Percentiles rank a stretch among this genome's conserved stretches.
Evolutionary conservation across 2,113 vertebrate genomes (phyloP).

Genomic region (Halcyon senegalensis): DNA sequence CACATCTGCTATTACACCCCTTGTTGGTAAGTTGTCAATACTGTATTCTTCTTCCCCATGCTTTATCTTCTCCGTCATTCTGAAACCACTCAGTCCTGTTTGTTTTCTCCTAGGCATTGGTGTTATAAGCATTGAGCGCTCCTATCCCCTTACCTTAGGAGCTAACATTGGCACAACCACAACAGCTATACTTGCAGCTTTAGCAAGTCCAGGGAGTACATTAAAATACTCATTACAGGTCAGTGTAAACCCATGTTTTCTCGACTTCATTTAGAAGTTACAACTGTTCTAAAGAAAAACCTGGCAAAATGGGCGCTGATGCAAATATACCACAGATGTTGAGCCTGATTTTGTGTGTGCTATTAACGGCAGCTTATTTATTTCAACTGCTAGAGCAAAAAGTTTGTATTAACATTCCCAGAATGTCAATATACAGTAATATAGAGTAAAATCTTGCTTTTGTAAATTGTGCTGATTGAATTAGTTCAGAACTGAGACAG

Average conservation of each 20-base stretch:
- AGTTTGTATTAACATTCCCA: neutral
- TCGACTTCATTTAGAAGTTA: neutral
- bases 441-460: neutral
- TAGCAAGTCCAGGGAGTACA: conserved; percentile 89
- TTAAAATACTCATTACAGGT: conserved; percentile 90
- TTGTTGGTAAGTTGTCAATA: conserved; percentile 86
- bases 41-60: neutral
- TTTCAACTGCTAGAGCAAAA: neutral
- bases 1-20: conserved; percentile 94
- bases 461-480: neutral
- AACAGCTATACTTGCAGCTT: conserved; percentile 92
- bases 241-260: conserved; percentile 23
- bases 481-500: neutral
- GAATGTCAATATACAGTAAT: neutral
- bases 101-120: conserved; percentile 83
- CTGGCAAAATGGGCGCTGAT: neutral
- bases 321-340: neutral
- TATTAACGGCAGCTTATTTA: neutral
- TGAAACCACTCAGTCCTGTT: neutral
- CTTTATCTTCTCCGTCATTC: neutral
- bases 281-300: neutral
- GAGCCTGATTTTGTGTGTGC: neutral
- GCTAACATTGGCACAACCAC: conserved; percentile 98
- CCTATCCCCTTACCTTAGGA: conserved; percentile 92
- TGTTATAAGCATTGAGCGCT: conserved; percentile 92